These are phyloP conservation scores for Gymnoscopelus braueri DNA, from an alignment of 2,797 vertebrate genomes.

Conservation along the genomic window DNA sequence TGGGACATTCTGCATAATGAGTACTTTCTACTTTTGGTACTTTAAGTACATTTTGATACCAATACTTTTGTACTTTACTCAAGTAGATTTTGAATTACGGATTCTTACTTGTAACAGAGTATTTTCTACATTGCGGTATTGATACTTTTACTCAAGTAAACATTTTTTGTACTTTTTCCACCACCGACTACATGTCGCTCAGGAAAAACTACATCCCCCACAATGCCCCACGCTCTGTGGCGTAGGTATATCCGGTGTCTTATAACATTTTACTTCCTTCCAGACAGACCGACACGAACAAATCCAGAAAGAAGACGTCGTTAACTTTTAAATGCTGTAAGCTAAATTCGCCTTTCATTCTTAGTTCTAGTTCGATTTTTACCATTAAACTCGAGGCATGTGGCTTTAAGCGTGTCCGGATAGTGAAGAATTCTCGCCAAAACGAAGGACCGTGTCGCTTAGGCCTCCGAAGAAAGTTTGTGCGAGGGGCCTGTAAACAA, in stretches of 20 bases:
- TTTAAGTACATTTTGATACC: too few species aligned
- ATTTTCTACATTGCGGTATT: too few species aligned
- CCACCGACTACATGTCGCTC: too few species aligned
- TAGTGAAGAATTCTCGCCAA: conserved; percentile 37
- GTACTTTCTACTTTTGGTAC: too few species aligned
- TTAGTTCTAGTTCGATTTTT: conserved; percentile 5
- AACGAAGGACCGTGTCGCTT: conserved; percentile 53
- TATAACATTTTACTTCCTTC: conserved; percentile 80
- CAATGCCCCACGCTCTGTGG: conserved; percentile 4
- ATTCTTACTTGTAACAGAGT: too few species aligned
- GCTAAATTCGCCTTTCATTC: conserved; percentile 8
- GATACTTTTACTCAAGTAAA: too few species aligned
- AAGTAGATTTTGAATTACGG: too few species aligned
- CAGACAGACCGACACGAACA: conserved; percentile 73
- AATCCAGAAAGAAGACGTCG: conserved; percentile 72
- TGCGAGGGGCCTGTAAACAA: conserved; percentile 77
- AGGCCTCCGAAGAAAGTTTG: conserved; percentile 80
- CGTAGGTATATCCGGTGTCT: conserved; percentile 82
- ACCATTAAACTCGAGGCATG: conserved; percentile 43
- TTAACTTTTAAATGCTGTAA: conserved; percentile 58
- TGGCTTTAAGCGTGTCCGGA: conserved; percentile 24
- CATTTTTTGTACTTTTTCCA: too few species aligned
- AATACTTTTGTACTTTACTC: too few species aligned
- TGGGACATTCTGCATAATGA: too few species aligned
- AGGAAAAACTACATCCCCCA: conserved; percentile 70